phyloP scores from a whole-genome alignment of 2,888 invertebrate species.

The Spodoptera littoralis region DNA sequence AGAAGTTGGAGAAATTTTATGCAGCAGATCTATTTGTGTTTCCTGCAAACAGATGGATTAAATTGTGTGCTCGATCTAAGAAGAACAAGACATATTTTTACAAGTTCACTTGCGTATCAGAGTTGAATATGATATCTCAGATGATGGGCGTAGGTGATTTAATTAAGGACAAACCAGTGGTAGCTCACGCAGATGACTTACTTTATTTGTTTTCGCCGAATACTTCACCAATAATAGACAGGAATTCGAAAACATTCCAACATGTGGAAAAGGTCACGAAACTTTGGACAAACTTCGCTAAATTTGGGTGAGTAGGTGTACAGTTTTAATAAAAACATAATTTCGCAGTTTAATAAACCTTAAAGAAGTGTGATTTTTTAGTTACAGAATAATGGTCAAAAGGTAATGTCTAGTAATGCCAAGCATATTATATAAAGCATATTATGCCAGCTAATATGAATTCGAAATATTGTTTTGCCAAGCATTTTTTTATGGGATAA shows the following conservation, averaged over 20 bases:
- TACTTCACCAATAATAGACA: constrained; percentile 34
- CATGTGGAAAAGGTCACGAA: constrained; percentile 60
- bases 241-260: constrained; percentile 45
- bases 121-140: constrained; percentile 57
- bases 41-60: constrained; percentile 54
- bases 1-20: constrained; percentile 18
- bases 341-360: too few species aligned
- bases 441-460: too few species aligned
- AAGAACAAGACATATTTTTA: constrained; percentile 62
- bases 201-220: constrained; percentile 60
- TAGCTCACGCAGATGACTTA: constrained; percentile 63
- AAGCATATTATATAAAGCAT: too few species aligned
- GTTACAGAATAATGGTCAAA: too few species aligned
- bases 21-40: constrained; percentile 45
- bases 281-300: constrained; percentile 43
- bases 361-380: too few species aligned
- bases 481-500: too few species aligned
- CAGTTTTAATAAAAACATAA: too few species aligned
- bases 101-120: constrained; percentile 60
- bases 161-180: constrained; percentile 39
- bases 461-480: too few species aligned
- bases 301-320: constrained; percentile 62
- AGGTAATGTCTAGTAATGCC: too few species aligned
- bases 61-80: constrained; percentile 44
- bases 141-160: constrained; percentile 35